These are phyloP conservation scores for Pantherophis alleghaniensis DNA, from an alignment of 2,797 vertebrate species.

Conservation along the genomic window DNA sequence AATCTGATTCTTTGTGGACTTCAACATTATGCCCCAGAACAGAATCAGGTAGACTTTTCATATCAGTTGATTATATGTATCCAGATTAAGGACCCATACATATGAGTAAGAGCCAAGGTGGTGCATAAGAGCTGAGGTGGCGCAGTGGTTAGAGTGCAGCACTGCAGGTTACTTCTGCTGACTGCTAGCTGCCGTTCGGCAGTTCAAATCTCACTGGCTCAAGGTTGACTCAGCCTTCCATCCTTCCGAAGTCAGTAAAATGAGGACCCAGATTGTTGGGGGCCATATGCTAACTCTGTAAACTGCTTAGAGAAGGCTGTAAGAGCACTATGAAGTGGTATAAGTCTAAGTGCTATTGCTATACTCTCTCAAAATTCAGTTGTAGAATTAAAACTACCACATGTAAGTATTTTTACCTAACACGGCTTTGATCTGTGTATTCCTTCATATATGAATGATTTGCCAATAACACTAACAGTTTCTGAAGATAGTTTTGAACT, in stretches of 20 bases:
- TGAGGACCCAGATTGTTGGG: too few species aligned
- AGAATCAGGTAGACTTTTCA: background rate
- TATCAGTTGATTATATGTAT: background rate
- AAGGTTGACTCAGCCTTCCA: too few species aligned
- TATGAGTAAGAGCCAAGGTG: background rate
- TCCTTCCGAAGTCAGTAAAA: too few species aligned
- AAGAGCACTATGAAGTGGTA: too few species aligned
- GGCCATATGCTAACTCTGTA: too few species aligned
- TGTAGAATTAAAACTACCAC: background rate
- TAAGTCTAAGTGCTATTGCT: too few species aligned
- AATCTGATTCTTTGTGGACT: background rate
- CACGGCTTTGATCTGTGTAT: background rate
- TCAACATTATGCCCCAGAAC: background rate
- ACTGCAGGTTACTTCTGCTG: too few species aligned
- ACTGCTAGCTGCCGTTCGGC: too few species aligned
- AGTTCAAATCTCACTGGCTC: too few species aligned
- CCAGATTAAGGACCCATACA: background rate
- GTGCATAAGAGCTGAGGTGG: too few species aligned
- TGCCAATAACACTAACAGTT: background rate
- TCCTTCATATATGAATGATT: background rate
- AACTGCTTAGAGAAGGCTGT: too few species aligned
- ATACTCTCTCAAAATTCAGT: background rate
- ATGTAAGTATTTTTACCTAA: background rate
- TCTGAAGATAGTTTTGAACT: background rate
- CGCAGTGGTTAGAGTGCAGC: too few species aligned